A percentile compares a stretch with the other conserved stretches of the same genome.
phyloP scores from a whole-genome alignment of 2,797 vertebrate species.

The Pachyuromys duprasi region DNA sequence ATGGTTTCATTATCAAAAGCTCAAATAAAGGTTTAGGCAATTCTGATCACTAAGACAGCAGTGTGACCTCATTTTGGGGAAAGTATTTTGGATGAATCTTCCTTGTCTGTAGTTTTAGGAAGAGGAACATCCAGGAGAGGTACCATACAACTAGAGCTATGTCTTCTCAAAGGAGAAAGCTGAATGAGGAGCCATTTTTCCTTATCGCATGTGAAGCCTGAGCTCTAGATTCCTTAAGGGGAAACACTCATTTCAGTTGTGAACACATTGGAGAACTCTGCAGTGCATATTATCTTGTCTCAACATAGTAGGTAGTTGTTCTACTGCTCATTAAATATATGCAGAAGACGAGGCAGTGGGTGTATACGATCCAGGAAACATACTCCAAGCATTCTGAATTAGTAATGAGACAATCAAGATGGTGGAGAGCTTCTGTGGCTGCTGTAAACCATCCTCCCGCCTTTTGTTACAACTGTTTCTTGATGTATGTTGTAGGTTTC shows the following conservation, averaged over 20 bases:
- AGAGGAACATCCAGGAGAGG: not conserved
- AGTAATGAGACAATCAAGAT: not conserved
- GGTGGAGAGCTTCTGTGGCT: not conserved
- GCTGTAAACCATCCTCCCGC: not conserved
- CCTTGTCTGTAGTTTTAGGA: not conserved
- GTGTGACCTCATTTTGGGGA: not conserved
- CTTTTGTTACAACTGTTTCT: not conserved
- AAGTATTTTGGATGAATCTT: not conserved
- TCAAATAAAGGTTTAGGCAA: not conserved
- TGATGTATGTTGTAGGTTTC: not conserved
- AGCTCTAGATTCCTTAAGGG: not conserved
- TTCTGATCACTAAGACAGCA: not conserved
- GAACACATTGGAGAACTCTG: not conserved
- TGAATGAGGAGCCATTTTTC: not conserved
- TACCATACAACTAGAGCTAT: not conserved
- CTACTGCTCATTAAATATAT: not conserved
- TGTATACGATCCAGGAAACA: not conserved
- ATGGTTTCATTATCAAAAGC: not conserved
- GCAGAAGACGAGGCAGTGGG: not conserved
- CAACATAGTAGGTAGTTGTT: not conserved
- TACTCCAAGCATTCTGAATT: not conserved
- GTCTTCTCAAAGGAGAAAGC: not conserved
- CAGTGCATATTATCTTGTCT: not conserved
- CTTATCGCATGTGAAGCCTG: not conserved
- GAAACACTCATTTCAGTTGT: not conserved